Base-by-base conservation (phyloP, 1,140 invertebrate genomes). In the Vanessa tameamea region DNA sequence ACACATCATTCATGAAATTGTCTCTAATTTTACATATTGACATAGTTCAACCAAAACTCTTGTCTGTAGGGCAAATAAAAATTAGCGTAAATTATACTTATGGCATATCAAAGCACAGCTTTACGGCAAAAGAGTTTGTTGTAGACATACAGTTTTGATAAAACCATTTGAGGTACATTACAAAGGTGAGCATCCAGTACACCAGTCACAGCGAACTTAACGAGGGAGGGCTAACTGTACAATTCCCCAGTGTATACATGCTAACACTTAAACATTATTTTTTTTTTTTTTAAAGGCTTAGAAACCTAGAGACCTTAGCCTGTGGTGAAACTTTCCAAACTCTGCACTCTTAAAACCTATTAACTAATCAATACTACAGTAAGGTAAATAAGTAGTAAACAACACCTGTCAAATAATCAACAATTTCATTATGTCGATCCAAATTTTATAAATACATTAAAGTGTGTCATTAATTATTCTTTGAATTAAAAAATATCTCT, bases 211-310 rank as follows among this genome's bases (percentile, higher is more conserved):
- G 90, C 87, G 89, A 92, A 91, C 90, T 91, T 92, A 92, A 91
- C 87, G 82, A 92, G 91, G 90, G 89, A 92, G 91, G 89, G 88
- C 91, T 92, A 92, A 91, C 91, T 92, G 91, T 92, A 92, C 91
- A 92, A 92, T 91, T 91, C 91, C 89, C 90, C 83, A 80, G 85
- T 91, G 87, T 83, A 92, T 92, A 91, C 87, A 90, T 85, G 86
- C 89, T 92, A 92, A 92, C 91, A 91, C 91, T 92, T 92, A 92
- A 82, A 90, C 84, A 91, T 91, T 91, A 91, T 86, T 88, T 88
- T 90, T 88, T 89, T 20, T 20, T 87, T 85, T 83, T 85, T 78
- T 65, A 83, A 61, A 85, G 87, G 87, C 86, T 87, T 89, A 89
- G 87, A 86, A 85, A 86, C 78, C 86, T 88, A 89, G 55, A 76